Conservation (phyloP, 2,797 vertebrate species). For the Halcyon smyrnensis region DNA sequence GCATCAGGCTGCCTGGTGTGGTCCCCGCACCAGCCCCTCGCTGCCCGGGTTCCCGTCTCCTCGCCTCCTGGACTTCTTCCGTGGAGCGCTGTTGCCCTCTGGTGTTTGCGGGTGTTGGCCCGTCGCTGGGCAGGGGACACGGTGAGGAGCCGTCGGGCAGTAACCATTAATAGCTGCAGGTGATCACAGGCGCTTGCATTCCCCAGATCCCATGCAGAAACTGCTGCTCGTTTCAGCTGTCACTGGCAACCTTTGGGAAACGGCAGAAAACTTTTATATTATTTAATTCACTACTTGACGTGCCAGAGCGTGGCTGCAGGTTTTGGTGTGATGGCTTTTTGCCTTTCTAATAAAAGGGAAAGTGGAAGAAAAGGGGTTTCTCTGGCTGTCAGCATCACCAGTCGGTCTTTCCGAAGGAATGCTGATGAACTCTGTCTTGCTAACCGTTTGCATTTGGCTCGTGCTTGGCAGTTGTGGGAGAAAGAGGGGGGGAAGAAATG, state of each 20-base stretch:
- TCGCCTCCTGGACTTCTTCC: not conserved
- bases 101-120: slow-evolving; percentile 14
- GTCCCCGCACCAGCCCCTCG: not conserved
- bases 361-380: not conserved
- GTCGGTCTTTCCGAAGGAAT: not conserved
- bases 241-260: not conserved
- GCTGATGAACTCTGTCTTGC: not conserved
- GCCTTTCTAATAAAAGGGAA: not conserved
- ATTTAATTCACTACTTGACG: not conserved
- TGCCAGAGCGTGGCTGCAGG: not conserved
- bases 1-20: slow-evolving; percentile 35
- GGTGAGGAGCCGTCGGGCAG: not conserved
- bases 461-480: not conserved
- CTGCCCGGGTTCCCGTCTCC: not conserved
- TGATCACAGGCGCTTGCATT: not conserved
- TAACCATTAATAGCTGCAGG: not conserved
- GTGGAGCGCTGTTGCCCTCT: slow-evolving; percentile 78
- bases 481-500: not conserved
- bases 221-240: not conserved
- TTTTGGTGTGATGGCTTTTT: not conserved
- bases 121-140: not conserved
- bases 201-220: not conserved
- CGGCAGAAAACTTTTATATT: not conserved
- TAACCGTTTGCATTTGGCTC: not conserved
- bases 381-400: not conserved